Evolutionary conservation across 2,888 invertebrate genomes (phyloP), one percentile per base, ranked within the genome.

Genomic region (Drosophila mimica): DNA sequence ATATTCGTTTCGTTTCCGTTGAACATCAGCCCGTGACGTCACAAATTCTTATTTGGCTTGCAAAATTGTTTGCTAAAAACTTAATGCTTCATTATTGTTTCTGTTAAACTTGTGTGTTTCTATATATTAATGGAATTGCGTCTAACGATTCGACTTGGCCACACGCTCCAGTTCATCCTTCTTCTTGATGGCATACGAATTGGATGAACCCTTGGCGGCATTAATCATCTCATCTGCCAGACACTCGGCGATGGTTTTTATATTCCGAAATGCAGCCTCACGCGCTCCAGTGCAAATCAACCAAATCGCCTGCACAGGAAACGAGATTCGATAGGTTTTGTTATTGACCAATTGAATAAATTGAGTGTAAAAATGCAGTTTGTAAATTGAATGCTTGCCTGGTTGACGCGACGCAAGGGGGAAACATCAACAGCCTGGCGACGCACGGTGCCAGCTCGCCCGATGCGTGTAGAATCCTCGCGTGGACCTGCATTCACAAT

Each of bases 151-250:
- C 94, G 99, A 99, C 94, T 99, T 99, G 93, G 99, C 99, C 89
- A 99, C 99, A 95, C 99, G 98, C 94, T 99, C 99, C 94, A 99
- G 95, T 95, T 99, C 99, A 94, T 99, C 99, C 94, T 99, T 99
- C 96, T 99, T 99, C 95, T 99, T 99, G 94, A 99, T 99, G 85
- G 99, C 99, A 92, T 99, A 99, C 36, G 99, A 99, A 94, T 99
- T 99, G 71, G 99, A 99, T 74, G 99, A 99, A 82, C 99, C 99
- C 96, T 99, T 99, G 63, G 99, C 99, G 84, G 99, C 99, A 92
- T 99, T 99, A 93, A 99, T 99, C 64, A 99, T 96, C 94, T 99
- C 99, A 95, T 99, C 99, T 92, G 99, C 99, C 91, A 99, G 95
- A 94, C 99, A 99, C 94, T 99, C 99, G 72, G 99, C 99, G 91